These are phyloP conservation scores for Asobara japonica DNA, from an alignment of 1,140 invertebrate species.

Conservation along the genomic window DNA sequence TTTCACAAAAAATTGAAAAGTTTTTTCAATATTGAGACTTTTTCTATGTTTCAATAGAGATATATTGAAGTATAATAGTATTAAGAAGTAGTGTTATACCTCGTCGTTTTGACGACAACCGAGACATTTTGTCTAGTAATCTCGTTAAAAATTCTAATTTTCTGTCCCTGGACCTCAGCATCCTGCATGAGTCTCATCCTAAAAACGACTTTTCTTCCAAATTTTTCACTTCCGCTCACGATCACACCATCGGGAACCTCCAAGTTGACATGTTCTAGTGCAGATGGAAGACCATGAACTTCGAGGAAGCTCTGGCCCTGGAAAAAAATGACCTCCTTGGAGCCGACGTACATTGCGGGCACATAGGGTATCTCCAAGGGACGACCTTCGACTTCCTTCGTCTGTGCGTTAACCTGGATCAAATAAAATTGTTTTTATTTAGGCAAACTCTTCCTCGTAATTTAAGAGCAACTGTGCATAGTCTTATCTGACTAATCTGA, in stretches of 20 bases:
- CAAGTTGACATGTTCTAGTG: slow-evolving; percentile 56
- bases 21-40: too few relatives aligned
- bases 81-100: too few relatives aligned
- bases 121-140: slow-evolving; percentile 63
- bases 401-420: slow-evolving; percentile 4
- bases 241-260: slow-evolving; percentile 58
- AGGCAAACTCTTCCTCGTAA: too few relatives aligned
- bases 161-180: slow-evolving; percentile 59
- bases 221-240: slow-evolving; percentile 45
- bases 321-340: slow-evolving; percentile 59
- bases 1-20: too few relatives aligned
- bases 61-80: too few relatives aligned
- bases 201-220: slow-evolving; percentile 51
- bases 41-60: too few relatives aligned
- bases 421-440: too few relatives aligned
- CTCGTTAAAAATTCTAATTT: slow-evolving; percentile 56
- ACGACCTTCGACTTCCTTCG: background rate
- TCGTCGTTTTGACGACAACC: slow-evolving; percentile 57
- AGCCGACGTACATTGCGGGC: slow-evolving; percentile 56
- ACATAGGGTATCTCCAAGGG: slow-evolving; percentile 58
- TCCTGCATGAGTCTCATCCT: slow-evolving; percentile 56
- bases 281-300: slow-evolving; percentile 56
- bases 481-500: too few relatives aligned
- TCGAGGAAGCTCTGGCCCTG: slow-evolving; percentile 47
- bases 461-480: too few relatives aligned